phyloP scores from a whole-genome alignment of 2,888 invertebrate genomes.

The Hecatera dysodea region DNA sequence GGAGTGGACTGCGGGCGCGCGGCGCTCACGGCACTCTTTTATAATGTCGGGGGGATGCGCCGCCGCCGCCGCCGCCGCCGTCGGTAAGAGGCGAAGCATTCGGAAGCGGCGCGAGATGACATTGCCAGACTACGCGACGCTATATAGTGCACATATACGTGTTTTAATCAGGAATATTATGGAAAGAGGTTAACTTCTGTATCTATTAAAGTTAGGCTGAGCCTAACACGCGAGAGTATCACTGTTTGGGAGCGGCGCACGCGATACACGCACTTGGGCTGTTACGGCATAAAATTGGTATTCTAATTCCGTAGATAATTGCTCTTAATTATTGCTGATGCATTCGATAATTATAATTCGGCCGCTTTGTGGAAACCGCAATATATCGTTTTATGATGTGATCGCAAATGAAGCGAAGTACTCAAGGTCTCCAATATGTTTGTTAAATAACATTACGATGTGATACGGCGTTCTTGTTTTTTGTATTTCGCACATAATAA shows the following conservation, averaged over 20 bases:
- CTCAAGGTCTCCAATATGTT: conserved; percentile 50
- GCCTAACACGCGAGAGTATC: conserved; percentile 45
- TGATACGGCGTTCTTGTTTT: conserved; percentile 32
- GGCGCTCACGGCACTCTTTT: conserved; percentile 80
- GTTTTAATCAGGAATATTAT: conserved; percentile 56
- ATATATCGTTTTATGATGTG: conserved; percentile 33
- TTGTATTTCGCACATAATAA: conserved; percentile 31
- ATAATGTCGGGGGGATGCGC: conserved; percentile 88
- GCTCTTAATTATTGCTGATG: conserved; percentile 48
- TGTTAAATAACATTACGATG: conserved; percentile 36
- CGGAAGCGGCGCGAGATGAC: conserved; percentile 84
- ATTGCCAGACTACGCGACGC: conserved; percentile 83
- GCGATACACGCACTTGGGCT: conserved; percentile 51
- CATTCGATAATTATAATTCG: conserved; percentile 42
- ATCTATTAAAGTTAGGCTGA: conserved; percentile 47
- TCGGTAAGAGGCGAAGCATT: conserved; percentile 83
- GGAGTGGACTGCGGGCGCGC: conserved; percentile 88
- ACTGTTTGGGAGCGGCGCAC: conserved; percentile 56
- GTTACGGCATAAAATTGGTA: conserved; percentile 46
- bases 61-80: conserved; percentile 71
- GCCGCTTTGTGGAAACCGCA: conserved; percentile 53
- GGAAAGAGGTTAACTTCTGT: conserved; percentile 61
- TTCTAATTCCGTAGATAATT: conserved; percentile 56
- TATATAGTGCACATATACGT: conserved; percentile 50
- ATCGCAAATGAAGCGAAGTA: conserved; percentile 36